phyloP scores from a whole-genome alignment of 1,140 invertebrate genomes.

The Gryon sp. region DNA sequence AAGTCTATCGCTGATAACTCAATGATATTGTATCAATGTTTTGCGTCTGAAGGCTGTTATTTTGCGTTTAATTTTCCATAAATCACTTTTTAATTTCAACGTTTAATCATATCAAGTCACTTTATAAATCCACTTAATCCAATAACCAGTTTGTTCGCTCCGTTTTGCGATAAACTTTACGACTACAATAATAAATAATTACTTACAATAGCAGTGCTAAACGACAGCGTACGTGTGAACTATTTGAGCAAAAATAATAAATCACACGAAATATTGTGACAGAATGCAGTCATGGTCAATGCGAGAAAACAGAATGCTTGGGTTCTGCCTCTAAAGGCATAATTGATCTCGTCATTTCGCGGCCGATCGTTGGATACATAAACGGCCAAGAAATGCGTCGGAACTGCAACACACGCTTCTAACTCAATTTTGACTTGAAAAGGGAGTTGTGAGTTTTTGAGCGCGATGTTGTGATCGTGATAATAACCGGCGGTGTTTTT shows the following conservation, averaged over 20 bases:
- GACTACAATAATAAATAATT: constrained; percentile 24
- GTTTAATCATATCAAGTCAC: constrained; percentile 37
- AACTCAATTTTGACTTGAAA: constrained; percentile 68
- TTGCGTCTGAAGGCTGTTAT: background rate
- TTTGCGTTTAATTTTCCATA: constrained; percentile 12
- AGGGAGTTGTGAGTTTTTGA: constrained; percentile 65
- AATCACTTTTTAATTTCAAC: constrained; percentile 21
- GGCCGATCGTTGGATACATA: constrained; percentile 10
- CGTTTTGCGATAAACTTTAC: constrained; percentile 7
- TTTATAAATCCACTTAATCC: constrained; percentile 38
- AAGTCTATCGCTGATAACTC: constrained; percentile 3
- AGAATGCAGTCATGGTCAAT: constrained; percentile 1
- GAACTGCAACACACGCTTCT: constrained; percentile 28
- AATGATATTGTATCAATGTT: background rate
- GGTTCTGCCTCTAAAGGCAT: constrained; percentile 30
- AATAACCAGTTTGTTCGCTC: constrained; percentile 38
- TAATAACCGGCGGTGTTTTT: constrained; percentile 42
- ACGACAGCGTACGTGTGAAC: constrained; percentile 32
- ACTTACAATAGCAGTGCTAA: constrained; percentile 11
- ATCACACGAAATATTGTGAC: background rate
- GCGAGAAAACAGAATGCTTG: constrained; percentile 16
- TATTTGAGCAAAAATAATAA: constrained; percentile 15
- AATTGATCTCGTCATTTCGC: constrained; percentile 41
- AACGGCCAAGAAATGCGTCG: constrained; percentile 4
- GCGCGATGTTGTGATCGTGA: constrained; percentile 60